Percentiles rank a stretch among this genome's conserved stretches.
phyloP scores from a whole-genome alignment of 2,888 invertebrate genomes.

The Clostera curtula region DNA sequence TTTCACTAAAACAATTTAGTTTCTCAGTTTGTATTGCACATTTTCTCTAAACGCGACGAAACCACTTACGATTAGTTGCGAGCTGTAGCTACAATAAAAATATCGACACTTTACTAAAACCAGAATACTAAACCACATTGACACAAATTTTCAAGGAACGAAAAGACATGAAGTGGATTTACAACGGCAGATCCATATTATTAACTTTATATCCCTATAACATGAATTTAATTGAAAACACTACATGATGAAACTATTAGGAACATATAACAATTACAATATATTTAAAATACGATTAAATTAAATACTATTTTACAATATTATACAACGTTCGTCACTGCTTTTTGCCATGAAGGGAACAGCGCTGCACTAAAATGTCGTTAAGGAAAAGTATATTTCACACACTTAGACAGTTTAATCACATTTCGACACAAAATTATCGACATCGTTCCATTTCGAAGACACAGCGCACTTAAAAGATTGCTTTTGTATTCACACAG shows the following conservation, averaged over 20 bases:
- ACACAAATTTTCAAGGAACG: conserved; percentile 6
- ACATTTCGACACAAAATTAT: conserved; percentile 30
- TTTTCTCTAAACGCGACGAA: conserved; percentile 28
- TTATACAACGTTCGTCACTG: conserved; percentile 33
- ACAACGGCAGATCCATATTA: conserved; percentile 26
- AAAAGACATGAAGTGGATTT: conserved; percentile 21
- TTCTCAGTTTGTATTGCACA: conserved; percentile 63
- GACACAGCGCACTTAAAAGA: conserved; percentile 24
- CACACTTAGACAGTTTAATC: conserved; percentile 25
- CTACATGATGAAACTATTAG: conserved; percentile 63
- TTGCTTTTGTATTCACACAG: conserved; percentile 23
- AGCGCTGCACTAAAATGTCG: conserved; percentile 17
- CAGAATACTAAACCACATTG: no score
- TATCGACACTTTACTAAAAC: conserved; percentile 3
- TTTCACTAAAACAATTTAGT: conserved; percentile 25
- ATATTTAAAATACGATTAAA: conserved; percentile 41
- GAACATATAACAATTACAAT: conserved; percentile 71
- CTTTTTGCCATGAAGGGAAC: conserved; percentile 9
- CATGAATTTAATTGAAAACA: conserved; percentile 45
- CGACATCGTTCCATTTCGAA: conserved; percentile 18
- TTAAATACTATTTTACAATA: conserved; percentile 63
- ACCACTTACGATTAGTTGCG: conserved; percentile 11
- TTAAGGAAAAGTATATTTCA: no score
- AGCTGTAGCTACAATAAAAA: conserved; percentile 4
- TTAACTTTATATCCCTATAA: conserved; percentile 35